Evolutionary conservation across 2,797 vertebrate species (phyloP), one percentile per base, ranked within the genome.

Genomic region (Neoniphon sammara): DNA sequence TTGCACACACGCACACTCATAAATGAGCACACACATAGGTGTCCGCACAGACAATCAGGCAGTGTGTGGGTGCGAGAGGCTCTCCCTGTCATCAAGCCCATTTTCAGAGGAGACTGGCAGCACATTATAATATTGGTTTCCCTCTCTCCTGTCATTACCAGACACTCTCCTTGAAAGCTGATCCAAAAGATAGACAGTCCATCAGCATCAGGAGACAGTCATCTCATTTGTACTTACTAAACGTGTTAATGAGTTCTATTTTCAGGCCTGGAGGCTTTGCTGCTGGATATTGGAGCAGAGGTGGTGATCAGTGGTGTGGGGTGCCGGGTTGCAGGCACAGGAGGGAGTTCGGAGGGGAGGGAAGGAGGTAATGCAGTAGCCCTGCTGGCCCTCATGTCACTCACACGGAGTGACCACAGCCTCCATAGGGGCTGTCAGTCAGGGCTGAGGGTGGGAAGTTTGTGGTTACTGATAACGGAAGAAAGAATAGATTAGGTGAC

Each of bases 161-260:
- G 90, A 93, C 91, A 91, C 93, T 94, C 92, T 94, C 90, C 90
- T 93, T 94, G 94, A 95, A 95, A 95, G 92, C 94, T 90, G 94
- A 95, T 95, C 94, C 93, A 93, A 93, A 90, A 95, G 94, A 95
- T 92, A 94, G 94, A 94, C 94, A 93, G 93, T 93, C 94, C 93
- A 94, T 95, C 94, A 94, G 91, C 93, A 94, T 95, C 94, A 94
- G 91, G 91, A 93, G 92, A 91, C 91, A 89, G 92, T 91, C 93
- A 91, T 94, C 94, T 95, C 94, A 92, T 95, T 95, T 94, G 91
- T 95, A 92, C 94, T 94, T 94, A 94, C 91, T 91, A 93, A 94
- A 94, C 83, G 94, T 95, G 94, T 95, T 95, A 95, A 95, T 95
- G 94, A 95, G 93, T 94, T 94, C 94, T 95, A 95, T 95, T 94